Percentiles rank a stretch among this genome's conserved stretches.
Conservation (phyloP, 2,888 invertebrate genomes). For the Gymnocheta viridis region DNA sequence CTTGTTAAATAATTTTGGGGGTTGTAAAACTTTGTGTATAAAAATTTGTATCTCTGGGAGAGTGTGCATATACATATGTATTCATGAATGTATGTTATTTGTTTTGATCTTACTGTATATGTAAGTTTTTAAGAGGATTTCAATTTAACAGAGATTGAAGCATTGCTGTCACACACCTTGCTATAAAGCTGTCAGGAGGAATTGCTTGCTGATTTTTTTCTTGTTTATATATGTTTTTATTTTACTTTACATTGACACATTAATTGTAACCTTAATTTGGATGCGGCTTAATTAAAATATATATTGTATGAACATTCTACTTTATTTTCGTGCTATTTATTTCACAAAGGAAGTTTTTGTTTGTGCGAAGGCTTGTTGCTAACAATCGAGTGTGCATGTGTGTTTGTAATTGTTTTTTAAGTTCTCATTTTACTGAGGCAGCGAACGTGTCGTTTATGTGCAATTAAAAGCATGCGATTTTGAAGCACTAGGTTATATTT, state of each 20-base stretch:
- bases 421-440: constrained; percentile 18
- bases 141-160: constrained; percentile 15
- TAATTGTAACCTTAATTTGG: constrained; percentile 65
- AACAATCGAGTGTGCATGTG: background rate
- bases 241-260: constrained; percentile 62
- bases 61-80: constrained; percentile 18
- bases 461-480: constrained; percentile 44
- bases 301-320: constrained; percentile 25
- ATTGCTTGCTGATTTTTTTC: constrained; percentile 30
- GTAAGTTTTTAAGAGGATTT: constrained; percentile 66
- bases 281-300: constrained; percentile 67
- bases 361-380: background rate
- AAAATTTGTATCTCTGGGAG: background rate
- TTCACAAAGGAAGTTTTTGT: background rate
- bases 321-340: constrained; percentile 25
- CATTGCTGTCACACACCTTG: background rate
- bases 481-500: constrained; percentile 28
- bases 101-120: constrained; percentile 61
- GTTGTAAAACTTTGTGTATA: background rate
- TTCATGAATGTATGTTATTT: constrained; percentile 56
- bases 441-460: constrained; percentile 31
- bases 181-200: constrained; percentile 22
- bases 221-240: background rate
- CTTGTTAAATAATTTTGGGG: background rate
- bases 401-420: constrained; percentile 36